Evolutionary conservation across 2,113 vertebrate species (phyloP).

Genomic region (Nestor notabilis): DNA sequence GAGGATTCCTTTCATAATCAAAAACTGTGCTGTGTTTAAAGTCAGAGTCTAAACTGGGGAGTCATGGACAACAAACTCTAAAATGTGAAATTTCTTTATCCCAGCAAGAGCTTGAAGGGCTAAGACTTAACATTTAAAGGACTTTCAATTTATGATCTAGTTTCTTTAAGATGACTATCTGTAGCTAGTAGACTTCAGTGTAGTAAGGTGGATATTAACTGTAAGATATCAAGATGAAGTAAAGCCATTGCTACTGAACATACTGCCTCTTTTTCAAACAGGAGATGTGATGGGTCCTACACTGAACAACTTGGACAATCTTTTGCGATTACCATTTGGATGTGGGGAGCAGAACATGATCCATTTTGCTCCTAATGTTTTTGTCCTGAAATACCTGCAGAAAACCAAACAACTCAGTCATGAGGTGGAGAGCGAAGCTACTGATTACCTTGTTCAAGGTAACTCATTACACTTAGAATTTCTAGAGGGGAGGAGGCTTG

Average conservation of each 20-base stretch:
- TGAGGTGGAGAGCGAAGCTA: constrained; percentile 88
- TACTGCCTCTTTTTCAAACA: constrained; percentile 22
- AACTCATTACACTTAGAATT: background rate
- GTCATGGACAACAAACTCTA: background rate
- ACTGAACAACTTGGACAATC: constrained; percentile 88
- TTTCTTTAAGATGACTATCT: background rate
- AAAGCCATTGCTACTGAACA: background rate
- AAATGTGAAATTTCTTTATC: background rate
- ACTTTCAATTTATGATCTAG: background rate
- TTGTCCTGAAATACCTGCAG: constrained; percentile 92
- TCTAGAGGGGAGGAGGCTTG: background rate
- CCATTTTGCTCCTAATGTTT: constrained; percentile 93
- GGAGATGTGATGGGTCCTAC: constrained; percentile 95
- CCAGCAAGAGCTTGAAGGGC: background rate
- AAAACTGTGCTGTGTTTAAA: background rate
- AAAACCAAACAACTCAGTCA: constrained; percentile 88
- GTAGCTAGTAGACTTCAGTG: background rate
- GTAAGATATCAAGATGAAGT: background rate
- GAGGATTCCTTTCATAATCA: background rate
- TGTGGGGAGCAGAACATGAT: constrained; percentile 98
- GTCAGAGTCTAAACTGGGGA: background rate
- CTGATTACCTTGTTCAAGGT: constrained; percentile 88
- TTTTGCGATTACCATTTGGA: constrained; percentile 88
- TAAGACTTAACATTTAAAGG: background rate
- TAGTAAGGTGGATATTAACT: background rate